Evolutionary conservation across 2,888 invertebrate genomes (phyloP), one percentile per base, ranked within the genome.

Genomic region (Digitonthophagus gazella): DNA sequence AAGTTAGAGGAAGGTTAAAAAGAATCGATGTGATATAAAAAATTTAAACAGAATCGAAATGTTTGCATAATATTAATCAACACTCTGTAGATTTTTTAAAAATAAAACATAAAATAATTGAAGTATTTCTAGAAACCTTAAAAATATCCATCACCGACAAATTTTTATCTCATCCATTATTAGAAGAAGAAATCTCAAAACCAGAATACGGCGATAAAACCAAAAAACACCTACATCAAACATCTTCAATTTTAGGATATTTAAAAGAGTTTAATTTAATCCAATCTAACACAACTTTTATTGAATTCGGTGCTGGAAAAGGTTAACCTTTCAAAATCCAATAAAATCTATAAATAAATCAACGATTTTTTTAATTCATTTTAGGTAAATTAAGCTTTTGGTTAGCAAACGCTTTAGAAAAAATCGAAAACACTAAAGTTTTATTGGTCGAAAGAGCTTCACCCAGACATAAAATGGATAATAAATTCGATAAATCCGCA

Each of bases 291-390:
- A 90, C 91, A 0, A 91, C 92, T 81, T 95, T 89, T 75, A 87
- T 96, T 69, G 96, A 96, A 81, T 91, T 95, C 78, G 96, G 96
- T 0, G 95, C 95, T 8, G 96, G 96, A n/a, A 93, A 92, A 87
- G 96, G n/a, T n/a, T n/a, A n/a, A 93, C 89, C 78, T 56, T 15
- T 6, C n/a, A n/a, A n/a, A 15, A 19, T 14, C 20, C 18, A 22
- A 5, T 20, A 19, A 58, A 54, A 54, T 28, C 6, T 4, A 5
- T n/a, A 1, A 2, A 61, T 54, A 11, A 64, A 64, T 15, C 56
- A 56, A 5, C 15, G 19, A 20, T 8, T 61, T 57, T 70, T 76
- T 14, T 79, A 92, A n/a, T n/a, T n/a, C n/a, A n/a, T n/a, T n/a
- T n/a, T n/a, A n/a, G n/a, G 94, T 0, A 91, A 91, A 75, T 80